These are phyloP conservation scores for Cataglyphis rosenhaueri DNA, from an alignment of 2,888 invertebrate genomes.

Conservation along the genomic window DNA sequence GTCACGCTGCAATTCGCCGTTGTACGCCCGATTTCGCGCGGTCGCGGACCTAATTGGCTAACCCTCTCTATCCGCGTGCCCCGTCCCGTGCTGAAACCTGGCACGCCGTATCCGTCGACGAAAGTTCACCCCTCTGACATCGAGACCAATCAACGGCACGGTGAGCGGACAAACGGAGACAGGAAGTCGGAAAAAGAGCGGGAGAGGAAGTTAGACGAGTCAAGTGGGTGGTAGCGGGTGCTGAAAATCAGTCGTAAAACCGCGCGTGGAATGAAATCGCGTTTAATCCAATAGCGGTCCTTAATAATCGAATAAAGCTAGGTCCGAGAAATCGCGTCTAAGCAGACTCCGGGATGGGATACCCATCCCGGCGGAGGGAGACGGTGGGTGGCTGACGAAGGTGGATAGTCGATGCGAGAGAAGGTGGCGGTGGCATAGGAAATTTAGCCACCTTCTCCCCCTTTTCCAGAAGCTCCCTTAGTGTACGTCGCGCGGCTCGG, in stretches of 20 bases:
- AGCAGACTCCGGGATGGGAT: conserved; percentile 76
- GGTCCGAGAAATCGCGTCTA: conserved; percentile 80
- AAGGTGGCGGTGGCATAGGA: conserved; percentile 77
- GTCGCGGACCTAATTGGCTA: conserved; percentile 66
- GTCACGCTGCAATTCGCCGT: conserved; percentile 39
- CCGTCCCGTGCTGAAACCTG: conserved; percentile 27
- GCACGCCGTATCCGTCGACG: conserved; percentile 54
- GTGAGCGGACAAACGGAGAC: conserved; percentile 42
- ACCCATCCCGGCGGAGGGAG: conserved; percentile 51
- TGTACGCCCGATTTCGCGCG: conserved; percentile 56
- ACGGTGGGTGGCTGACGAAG: conserved; percentile 53
- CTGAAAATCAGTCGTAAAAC: conserved; percentile 73
- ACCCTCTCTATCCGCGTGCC: conserved; percentile 25
- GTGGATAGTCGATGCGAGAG: conserved; percentile 67
- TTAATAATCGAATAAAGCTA: conserved; percentile 84
- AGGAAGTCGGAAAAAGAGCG: conserved; percentile 61
- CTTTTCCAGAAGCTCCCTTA: conserved; percentile 75
- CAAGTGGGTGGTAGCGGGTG: conserved; percentile 59
- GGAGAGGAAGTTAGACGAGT: conserved; percentile 59
- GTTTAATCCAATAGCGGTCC: conserved; percentile 84
- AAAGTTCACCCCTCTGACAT: conserved; percentile 58
- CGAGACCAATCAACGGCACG: conserved; percentile 65
- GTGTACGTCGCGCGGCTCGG: conserved; percentile 78
- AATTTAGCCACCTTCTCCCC: conserved; percentile 73
- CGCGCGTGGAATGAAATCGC: conserved; percentile 75